These are phyloP conservation scores for Atethmia centrago DNA, from an alignment of 2,888 invertebrate species.

Conservation along the genomic window DNA sequence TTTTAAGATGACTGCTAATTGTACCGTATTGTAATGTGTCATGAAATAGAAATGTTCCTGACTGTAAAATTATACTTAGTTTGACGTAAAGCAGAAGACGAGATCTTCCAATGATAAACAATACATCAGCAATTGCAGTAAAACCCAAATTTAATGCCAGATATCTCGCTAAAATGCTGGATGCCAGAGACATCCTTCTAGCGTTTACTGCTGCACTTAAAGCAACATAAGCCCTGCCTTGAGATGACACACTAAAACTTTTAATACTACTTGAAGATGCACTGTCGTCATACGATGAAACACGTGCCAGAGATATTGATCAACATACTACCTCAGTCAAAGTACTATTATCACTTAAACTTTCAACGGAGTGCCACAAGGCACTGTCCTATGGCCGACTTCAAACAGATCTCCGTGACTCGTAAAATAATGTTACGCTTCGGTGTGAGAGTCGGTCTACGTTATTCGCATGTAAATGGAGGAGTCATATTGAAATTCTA, in stretches of 20 bases:
- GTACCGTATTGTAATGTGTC: conserved; percentile 65
- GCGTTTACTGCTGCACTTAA: conserved; percentile 41
- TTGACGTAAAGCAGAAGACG: neutral
- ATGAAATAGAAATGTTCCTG: neutral
- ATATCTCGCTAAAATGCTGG: conserved; percentile 10
- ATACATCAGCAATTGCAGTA: conserved; percentile 4
- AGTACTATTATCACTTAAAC: conserved; percentile 12
- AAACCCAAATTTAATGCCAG: conserved; percentile 30
- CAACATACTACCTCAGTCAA: neutral
- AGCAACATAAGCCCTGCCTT: conserved; percentile 18
- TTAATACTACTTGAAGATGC: conserved; percentile 39
- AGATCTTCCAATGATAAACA: neutral
- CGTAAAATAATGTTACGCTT: conserved; percentile 42
- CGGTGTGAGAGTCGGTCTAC: conserved; percentile 64
- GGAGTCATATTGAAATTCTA: conserved; percentile 86
- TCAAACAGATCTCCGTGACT: neutral
- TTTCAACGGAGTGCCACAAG: conserved; percentile 24
- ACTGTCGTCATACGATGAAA: conserved; percentile 20
- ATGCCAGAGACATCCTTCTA: conserved; percentile 18
- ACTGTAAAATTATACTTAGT: neutral
- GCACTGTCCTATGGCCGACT: conserved; percentile 8
- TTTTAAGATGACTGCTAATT: conserved; percentile 68
- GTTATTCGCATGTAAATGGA: conserved; percentile 84
- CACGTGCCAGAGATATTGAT: conserved; percentile 22
- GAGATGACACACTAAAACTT: conserved; percentile 32